Conservation (phyloP, 2,113 vertebrate genomes). For the Onychorhynchus coronatus region DNA sequence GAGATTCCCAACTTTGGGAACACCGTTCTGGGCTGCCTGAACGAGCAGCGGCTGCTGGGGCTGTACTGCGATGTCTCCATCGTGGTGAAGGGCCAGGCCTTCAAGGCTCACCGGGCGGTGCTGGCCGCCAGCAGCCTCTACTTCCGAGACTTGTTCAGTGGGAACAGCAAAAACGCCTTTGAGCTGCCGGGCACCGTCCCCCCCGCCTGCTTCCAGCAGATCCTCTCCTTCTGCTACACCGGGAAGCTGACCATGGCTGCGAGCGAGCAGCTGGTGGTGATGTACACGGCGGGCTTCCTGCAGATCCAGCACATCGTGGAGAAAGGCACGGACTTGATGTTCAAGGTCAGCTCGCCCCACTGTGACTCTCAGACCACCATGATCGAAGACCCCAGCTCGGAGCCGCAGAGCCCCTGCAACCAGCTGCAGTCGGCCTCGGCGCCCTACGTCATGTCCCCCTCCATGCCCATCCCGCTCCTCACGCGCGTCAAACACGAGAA, state of each 20-base stretch:
- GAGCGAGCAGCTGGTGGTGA: slow-evolving; percentile 98
- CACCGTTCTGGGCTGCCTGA: slow-evolving; percentile 94
- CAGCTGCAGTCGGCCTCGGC: slow-evolving; percentile 74
- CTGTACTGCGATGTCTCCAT: slow-evolving; percentile 99
- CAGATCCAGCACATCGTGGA: slow-evolving; percentile 99
- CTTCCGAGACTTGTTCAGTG: slow-evolving; percentile 95
- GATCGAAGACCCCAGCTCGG: slow-evolving; percentile 90
- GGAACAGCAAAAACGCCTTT: slow-evolving; percentile 93
- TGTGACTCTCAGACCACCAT: slow-evolving; percentile 96
- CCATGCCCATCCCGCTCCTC: slow-evolving; percentile 80
- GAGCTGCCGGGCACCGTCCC: slow-evolving; percentile 95
- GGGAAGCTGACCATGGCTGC: slow-evolving; percentile 98
- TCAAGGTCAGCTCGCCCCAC: slow-evolving; percentile 97
- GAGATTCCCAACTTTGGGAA: slow-evolving; percentile 98
- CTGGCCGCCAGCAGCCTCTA: slow-evolving; percentile 97
- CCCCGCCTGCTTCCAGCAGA: slow-evolving; percentile 96
- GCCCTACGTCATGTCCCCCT: slow-evolving; percentile 83
- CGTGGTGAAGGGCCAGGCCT: slow-evolving; percentile 95
- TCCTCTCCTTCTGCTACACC: slow-evolving; percentile 97
- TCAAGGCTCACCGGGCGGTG: slow-evolving; percentile 95
- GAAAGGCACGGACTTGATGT: slow-evolving; percentile 95
- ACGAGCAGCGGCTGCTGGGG: slow-evolving; percentile 94
- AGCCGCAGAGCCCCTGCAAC: slow-evolving; percentile 92
- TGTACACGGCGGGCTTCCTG: slow-evolving; percentile 98
- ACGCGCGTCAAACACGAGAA: slow-evolving; percentile 91